These are phyloP conservation scores for Halocaridina rubra DNA, from an alignment of 2,888 invertebrate genomes.

Conservation along the genomic window DNA sequence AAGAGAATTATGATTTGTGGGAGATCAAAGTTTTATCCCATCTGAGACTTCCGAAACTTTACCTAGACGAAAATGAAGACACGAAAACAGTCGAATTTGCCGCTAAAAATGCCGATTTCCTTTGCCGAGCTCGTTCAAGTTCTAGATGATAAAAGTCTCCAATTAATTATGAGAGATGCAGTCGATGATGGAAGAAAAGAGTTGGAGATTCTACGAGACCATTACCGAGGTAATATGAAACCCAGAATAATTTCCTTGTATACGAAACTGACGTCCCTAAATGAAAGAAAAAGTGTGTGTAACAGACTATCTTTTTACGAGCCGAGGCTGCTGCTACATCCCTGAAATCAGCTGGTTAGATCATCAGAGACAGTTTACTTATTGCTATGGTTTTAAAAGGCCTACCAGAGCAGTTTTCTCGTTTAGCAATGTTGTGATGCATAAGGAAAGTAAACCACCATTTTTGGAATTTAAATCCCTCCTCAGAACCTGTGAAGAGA, in stretches of 20 bases:
- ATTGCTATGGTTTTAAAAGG: conserved; percentile 20
- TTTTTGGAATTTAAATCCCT: background rate
- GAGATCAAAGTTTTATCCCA: background rate
- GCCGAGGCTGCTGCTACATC: conserved; percentile 6
- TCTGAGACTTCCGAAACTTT: background rate
- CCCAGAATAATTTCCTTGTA: conserved; percentile 15
- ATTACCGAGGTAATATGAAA: conserved; percentile 21
- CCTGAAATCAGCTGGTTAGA: conserved; percentile 23
- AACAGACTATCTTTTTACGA: background rate
- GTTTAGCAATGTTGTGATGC: conserved; percentile 17
- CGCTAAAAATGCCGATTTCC: background rate
- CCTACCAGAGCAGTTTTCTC: conserved; percentile 6
- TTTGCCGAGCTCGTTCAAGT: conserved; percentile 21
- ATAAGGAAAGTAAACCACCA: background rate
- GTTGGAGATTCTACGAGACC: conserved; percentile 2
- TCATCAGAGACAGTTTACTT: conserved; percentile 17
- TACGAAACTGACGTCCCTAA: conserved; percentile 17
- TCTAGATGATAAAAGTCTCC: conserved; percentile 23
- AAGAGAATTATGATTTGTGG: conserved; percentile 2
- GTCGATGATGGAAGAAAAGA: conserved; percentile 23
- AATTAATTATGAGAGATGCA: conserved; percentile 18
- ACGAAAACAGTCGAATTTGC: background rate
- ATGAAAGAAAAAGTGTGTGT: background rate
- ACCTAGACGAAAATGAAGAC: background rate
- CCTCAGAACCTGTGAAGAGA: background rate